Conservation (phyloP, 2,113 vertebrate species). For the Pteronura brasiliensis region DNA sequence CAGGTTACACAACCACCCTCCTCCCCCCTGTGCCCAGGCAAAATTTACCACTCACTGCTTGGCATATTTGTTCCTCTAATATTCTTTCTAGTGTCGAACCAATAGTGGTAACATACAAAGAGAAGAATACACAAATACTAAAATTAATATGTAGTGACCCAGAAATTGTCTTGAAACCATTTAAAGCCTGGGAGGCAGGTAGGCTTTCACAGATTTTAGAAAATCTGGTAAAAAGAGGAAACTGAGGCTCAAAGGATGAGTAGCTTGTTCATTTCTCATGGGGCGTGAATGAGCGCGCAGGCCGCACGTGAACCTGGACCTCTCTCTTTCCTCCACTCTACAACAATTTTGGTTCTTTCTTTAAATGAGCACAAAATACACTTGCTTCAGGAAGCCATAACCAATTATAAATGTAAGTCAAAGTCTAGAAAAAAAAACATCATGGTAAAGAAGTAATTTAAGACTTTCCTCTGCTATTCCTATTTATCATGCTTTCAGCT, state of each 20-base stretch:
- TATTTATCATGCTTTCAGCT: slow-evolving; percentile 32
- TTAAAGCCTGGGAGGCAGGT: not conserved
- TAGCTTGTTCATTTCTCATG: not conserved
- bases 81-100: not conserved
- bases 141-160: not conserved
- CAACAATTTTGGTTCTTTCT: not conserved
- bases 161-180: not conserved
- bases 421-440: not conserved
- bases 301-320: not conserved
- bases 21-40: not conserved
- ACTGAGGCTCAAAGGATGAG: not conserved
- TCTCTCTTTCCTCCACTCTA: accelerated
- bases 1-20: not conserved
- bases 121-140: not conserved
- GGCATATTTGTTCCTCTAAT: not conserved
- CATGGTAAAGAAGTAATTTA: not conserved
- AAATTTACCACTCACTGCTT: not conserved
- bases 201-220: not conserved
- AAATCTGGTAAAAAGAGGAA: not conserved
- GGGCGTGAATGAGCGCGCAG: not conserved
- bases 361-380: not conserved
- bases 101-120: not conserved
- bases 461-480: not conserved
- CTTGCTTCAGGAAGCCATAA: not conserved
- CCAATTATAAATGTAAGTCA: not conserved